A percentile compares a stretch with the other conserved stretches of the same genome.
These are phyloP conservation scores for Bemisia tabaci DNA, from an alignment of 1,140 invertebrate species.

Conservation along the genomic window DNA sequence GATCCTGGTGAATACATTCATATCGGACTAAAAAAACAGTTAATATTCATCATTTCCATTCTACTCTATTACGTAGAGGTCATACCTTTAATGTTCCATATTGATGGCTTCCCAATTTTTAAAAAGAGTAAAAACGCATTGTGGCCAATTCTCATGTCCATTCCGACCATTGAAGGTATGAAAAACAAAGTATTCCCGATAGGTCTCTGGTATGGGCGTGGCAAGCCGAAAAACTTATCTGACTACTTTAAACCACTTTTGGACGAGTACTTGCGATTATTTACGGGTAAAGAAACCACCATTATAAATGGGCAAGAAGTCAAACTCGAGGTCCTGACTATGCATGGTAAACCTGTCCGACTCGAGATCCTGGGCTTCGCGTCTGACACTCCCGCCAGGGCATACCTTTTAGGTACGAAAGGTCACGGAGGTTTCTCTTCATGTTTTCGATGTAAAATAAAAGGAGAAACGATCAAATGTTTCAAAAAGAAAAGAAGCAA, in stretches of 20 bases:
- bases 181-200: slow-evolving; percentile 6
- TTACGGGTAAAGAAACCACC: not conserved
- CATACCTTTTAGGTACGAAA: not conserved
- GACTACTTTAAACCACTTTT: not conserved
- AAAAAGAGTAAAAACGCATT: slow-evolving; percentile 21
- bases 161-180: not conserved
- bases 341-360: not conserved
- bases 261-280: not conserved
- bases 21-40: not conserved
- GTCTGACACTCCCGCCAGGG: not conserved
- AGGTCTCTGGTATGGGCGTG: not conserved
- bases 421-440: not conserved
- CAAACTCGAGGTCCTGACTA: not conserved
- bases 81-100: slow-evolving; percentile 17
- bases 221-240: not conserved
- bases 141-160: slow-evolving; percentile 22
- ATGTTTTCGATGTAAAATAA: slow-evolving; percentile 1
- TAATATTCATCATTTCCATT: slow-evolving; percentile 1
- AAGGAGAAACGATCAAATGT: not conserved
- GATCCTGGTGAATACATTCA: slow-evolving; percentile 2
- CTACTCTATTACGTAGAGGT: not conserved
- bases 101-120: slow-evolving; percentile 21
- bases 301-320: not conserved
- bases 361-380: not conserved
- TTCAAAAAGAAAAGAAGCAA: too few relatives aligned